These are phyloP conservation scores for Rhabdornis inornatus DNA, from an alignment of 2,113 vertebrate species.

Conservation along the genomic window DNA sequence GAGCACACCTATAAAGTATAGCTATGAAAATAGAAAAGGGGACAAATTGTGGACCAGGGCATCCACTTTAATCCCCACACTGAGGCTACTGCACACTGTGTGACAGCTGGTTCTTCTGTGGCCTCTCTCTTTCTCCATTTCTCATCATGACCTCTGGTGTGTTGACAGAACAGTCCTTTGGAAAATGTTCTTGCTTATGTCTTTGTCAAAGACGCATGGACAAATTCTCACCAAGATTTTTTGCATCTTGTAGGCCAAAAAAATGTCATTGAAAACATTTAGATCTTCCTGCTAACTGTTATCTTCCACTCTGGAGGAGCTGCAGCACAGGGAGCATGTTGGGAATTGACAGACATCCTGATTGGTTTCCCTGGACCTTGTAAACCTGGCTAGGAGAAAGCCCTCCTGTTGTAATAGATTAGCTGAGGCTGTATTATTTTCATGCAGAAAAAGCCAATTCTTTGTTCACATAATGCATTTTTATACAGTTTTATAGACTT, in stretches of 20 bases:
- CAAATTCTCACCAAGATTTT: background rate
- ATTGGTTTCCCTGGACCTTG: background rate
- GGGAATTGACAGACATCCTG: background rate
- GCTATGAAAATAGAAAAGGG: background rate
- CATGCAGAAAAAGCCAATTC: no score
- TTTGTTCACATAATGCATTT: no score
- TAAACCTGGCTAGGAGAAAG: background rate
- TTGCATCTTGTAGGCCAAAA: background rate
- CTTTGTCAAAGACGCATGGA: background rate
- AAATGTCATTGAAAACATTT: background rate
- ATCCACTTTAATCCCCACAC: background rate
- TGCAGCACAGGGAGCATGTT: rapidly evolving
- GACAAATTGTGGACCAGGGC: background rate
- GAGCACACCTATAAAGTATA: background rate
- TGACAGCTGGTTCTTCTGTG: background rate
- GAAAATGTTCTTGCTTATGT: background rate
- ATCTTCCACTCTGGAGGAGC: background rate
- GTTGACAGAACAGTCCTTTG: background rate
- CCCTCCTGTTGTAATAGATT: background rate
- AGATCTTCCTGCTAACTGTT: background rate
- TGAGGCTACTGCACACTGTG: background rate
- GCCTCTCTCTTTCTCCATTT: background rate
- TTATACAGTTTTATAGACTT: no score
- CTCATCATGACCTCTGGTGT: background rate
- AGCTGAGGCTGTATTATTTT: no score